These are phyloP conservation scores for Aporrectodea caliginosa DNA, from an alignment of 1,140 invertebrate genomes.

Conservation along the genomic window DNA sequence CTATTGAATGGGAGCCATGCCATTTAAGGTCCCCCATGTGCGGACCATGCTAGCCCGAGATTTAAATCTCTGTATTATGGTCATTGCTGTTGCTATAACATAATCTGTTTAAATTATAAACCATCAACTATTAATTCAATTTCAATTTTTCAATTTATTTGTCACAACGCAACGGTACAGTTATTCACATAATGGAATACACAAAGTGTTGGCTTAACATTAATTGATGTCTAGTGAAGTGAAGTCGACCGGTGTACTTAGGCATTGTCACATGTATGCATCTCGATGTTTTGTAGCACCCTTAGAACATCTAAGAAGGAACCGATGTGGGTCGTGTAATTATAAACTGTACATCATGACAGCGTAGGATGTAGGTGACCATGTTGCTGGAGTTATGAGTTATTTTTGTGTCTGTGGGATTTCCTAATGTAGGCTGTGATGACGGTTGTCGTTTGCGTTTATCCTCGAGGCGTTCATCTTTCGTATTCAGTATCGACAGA, in stretches of 20 bases:
- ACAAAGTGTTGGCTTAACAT: no score
- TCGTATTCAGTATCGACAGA: slow-evolving; percentile 78
- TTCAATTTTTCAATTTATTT: no score
- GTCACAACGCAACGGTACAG: no score
- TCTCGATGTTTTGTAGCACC: background rate
- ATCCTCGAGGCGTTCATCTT: slow-evolving; percentile 86
- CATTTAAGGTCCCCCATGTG: no score
- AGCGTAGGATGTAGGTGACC: background rate
- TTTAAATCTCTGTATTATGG: no score
- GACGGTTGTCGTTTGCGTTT: slow-evolving; percentile 83
- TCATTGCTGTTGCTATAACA: no score
- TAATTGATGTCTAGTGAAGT: no score
- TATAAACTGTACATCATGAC: background rate
- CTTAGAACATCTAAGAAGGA: background rate
- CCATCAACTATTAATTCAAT: no score
- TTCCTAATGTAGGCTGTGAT: slow-evolving; percentile 67
- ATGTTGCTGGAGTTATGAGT: background rate
- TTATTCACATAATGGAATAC: no score
- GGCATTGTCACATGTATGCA: background rate
- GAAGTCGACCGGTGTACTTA: background rate
- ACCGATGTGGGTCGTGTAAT: background rate
- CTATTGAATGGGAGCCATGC: no score
- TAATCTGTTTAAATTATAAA: no score
- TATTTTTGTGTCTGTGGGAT: slow-evolving; percentile 16
- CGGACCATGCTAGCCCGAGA: no score